Evolutionary conservation across 1,140 invertebrate species (phyloP), one percentile per base, ranked within the genome.

Genomic region (Ctenoplectra terminalis): DNA sequence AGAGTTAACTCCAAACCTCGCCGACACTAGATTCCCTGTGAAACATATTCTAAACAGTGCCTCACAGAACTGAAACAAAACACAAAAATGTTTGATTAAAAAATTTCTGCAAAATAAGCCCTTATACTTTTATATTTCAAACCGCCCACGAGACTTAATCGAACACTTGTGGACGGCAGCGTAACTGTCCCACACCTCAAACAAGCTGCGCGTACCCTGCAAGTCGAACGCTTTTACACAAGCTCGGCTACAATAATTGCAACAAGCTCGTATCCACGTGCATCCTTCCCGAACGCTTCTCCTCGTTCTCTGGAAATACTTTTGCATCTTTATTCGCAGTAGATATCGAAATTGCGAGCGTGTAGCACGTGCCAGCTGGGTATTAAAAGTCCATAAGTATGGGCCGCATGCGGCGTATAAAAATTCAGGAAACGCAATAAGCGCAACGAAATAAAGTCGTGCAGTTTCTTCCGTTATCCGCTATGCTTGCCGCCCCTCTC

Each of bases 371-470:
- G 85, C 81, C 85, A 82, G 81, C 84, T 58, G 29, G 75, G 81
- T 87, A 88, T 88, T 88, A 89, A 83, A 88, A 87, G 82, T 85
- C 81, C 85, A 87, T 88, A 88, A 85, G 82, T 80, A 83, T 76
- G 87, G 77, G 77, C 77, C 73, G 76, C 87, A 90, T 90, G 83
- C 86, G 85, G 86, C 73, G 87, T 88, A 90, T 90, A 90, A 90
- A 87, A 90, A 90, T 90, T 90, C 88, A 89, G 90, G 89, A 90
- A 90, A 90, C 88, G 88, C 87, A 90, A 90, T 90, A 90, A 90
- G 88, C 89, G 89, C 89, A 90, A 90, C 88, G 90, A 86, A 90
- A 90, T 90, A 90, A 90, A 89, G 89, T 90, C 89, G 88, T 88
- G 76, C 85, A 83, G 88, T 90, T 89, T 89, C 88, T 89, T 88